Evolutionary conservation across 1,140 invertebrate species (phyloP).

Genomic region (Phymorhynchus buccinoides): DNA sequence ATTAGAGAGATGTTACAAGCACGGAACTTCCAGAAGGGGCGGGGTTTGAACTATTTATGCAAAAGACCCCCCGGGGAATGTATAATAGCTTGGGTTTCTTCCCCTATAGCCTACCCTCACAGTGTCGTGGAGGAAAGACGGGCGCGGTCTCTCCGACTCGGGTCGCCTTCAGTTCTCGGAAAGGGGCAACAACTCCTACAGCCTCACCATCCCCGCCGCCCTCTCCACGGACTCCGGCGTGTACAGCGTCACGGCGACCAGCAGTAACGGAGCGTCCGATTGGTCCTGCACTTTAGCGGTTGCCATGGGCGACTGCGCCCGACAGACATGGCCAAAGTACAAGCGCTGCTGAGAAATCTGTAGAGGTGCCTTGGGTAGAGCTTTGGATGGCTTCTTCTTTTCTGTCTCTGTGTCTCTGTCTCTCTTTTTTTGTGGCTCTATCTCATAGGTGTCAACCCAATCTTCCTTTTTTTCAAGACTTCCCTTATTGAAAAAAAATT

Average conservation of each 20-base stretch:
- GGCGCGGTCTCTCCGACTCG: constrained; percentile 83
- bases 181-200: constrained; percentile 83
- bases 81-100: too few species aligned
- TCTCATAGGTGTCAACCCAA: too few species aligned
- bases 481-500: too few species aligned
- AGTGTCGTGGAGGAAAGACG: constrained; percentile 90
- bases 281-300: constrained; percentile 66
- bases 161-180: constrained; percentile 84
- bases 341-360: constrained; percentile 61
- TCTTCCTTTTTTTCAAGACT: too few species aligned
- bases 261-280: constrained; percentile 45
- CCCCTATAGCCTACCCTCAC: too few species aligned
- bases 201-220: constrained; percentile 82
- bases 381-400: too few species aligned
- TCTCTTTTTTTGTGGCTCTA: too few species aligned
- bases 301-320: constrained; percentile 57
- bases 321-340: constrained; percentile 63
- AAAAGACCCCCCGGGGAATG: too few species aligned
- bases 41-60: too few species aligned
- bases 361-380: constrained; percentile 52
- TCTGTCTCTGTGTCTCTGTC: too few species aligned
- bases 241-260: constrained; percentile 86
- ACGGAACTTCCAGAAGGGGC: too few species aligned
- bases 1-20: too few species aligned
- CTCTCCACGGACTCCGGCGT: constrained; percentile 88